phyloP scores from a whole-genome alignment of 2,888 invertebrate species.

The Ectropis crepuscularia region DNA sequence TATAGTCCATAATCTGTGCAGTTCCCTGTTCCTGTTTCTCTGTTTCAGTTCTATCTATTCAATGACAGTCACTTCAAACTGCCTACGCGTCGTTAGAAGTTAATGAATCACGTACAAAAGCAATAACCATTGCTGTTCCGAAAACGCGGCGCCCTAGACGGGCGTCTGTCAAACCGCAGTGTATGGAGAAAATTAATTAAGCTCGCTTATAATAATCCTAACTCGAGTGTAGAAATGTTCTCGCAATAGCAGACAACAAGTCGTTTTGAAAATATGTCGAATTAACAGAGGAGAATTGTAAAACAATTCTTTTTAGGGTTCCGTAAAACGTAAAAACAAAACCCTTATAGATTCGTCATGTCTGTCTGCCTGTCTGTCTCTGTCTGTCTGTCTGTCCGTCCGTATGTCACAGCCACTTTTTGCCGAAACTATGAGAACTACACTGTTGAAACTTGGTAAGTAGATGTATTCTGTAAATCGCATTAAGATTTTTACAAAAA shows the following conservation, averaged over 20 bases:
- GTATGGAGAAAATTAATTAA: constrained; percentile 43
- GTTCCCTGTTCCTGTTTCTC: not conserved
- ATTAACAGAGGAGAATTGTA: too few species aligned
- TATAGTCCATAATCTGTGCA: not conserved
- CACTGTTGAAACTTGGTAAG: too few species aligned
- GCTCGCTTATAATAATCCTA: constrained; percentile 26
- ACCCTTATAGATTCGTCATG: too few species aligned
- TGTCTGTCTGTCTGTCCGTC: too few species aligned
- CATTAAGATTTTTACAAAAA: too few species aligned
- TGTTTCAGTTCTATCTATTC: not conserved
- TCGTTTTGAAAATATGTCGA: too few species aligned
- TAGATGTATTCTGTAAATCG: too few species aligned
- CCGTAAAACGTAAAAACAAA: too few species aligned
- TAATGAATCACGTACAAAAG: constrained; percentile 44
- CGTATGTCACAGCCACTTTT: too few species aligned
- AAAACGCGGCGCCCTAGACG: constrained; percentile 37
- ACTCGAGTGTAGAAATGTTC: constrained; percentile 34
- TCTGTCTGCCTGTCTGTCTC: too few species aligned
- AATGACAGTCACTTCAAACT: constrained; percentile 23
- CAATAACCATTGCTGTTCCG: constrained; percentile 43
- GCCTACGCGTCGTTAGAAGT: constrained; percentile 28
- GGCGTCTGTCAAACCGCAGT: constrained; percentile 45
- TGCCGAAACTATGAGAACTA: too few species aligned
- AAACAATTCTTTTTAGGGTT: too few species aligned
- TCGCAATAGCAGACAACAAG: constrained; percentile 37